Evolutionary conservation across 2,888 invertebrate genomes (phyloP).

Genomic region (Eristalis pertinax): DNA sequence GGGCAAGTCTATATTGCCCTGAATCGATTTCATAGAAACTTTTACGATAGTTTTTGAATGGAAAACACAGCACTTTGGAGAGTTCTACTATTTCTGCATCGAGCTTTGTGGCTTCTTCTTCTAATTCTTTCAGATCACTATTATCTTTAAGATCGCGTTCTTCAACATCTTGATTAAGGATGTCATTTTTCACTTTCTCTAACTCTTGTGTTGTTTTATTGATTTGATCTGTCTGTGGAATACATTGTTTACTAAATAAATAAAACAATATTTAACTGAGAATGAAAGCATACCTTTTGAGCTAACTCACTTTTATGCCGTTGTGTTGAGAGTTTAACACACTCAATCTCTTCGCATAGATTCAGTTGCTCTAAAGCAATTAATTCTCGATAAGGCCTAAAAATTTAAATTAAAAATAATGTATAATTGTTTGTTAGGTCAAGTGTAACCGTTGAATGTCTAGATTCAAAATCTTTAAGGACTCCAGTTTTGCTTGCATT

Average conservation of each 20-base stretch:
- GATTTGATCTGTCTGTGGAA: slow-evolving; percentile 78
- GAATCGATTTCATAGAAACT: slow-evolving; percentile 88
- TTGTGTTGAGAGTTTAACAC: slow-evolving; percentile 82
- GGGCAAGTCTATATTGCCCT: slow-evolving; percentile 88
- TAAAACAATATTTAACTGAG: not conserved
- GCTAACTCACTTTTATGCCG: slow-evolving; percentile 80
- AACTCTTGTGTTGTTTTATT: slow-evolving; percentile 82
- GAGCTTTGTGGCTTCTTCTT: slow-evolving; percentile 81
- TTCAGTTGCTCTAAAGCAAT: slow-evolving; percentile 83
- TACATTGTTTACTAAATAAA: not conserved
- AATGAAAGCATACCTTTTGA: slow-evolving; percentile 72
- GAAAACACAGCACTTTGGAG: slow-evolving; percentile 85
- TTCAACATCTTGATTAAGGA: slow-evolving; percentile 84
- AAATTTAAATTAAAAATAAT: not conserved
- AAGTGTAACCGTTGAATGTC: slow-evolving; percentile 80
- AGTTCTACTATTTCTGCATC: slow-evolving; percentile 83
- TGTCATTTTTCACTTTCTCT: slow-evolving; percentile 83
- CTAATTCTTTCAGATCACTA: slow-evolving; percentile 84
- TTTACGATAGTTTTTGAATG: slow-evolving; percentile 85
- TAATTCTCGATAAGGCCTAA: slow-evolving; percentile 83
- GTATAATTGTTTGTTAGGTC: slow-evolving; percentile 75
- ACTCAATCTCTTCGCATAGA: slow-evolving; percentile 83
- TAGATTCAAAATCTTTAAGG: slow-evolving; percentile 76
- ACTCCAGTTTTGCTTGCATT: slow-evolving; percentile 75
- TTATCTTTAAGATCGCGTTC: slow-evolving; percentile 89